phyloP scores from a whole-genome alignment of 1,140 invertebrate species.

The Halyomorpha halys region DNA sequence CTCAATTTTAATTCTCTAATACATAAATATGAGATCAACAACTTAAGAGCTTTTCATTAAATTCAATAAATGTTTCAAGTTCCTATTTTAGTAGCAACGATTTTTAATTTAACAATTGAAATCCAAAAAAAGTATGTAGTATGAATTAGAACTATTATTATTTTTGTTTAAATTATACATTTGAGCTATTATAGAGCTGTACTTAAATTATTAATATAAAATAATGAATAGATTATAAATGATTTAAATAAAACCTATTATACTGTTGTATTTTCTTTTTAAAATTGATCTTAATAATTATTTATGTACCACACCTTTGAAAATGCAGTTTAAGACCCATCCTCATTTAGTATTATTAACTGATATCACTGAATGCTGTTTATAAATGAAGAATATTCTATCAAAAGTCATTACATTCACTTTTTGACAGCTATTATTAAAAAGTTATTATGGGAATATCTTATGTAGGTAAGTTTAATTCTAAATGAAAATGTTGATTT shows the following conservation, averaged over 20 bases:
- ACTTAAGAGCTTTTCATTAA: too few species aligned
- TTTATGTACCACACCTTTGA: too few species aligned
- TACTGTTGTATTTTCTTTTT: conserved; percentile 8
- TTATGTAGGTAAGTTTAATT: too few species aligned
- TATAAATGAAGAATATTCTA: too few species aligned
- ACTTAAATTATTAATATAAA: not conserved
- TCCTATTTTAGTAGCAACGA: not conserved
- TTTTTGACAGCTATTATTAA: too few species aligned
- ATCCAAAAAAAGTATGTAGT: not conserved
- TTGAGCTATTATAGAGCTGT: not conserved
- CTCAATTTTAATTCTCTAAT: not conserved
- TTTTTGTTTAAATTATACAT: not conserved
- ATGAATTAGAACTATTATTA: not conserved
- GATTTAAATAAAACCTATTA: not conserved
- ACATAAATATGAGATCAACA: too few species aligned
- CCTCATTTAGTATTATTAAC: too few species aligned
- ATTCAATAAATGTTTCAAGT: not conserved
- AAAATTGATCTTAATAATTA: not conserved
- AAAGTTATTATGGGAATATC: too few species aligned
- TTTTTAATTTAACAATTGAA: not conserved
- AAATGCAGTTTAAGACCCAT: too few species aligned
- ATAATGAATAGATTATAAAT: not conserved
- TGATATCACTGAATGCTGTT: too few species aligned
- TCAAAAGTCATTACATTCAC: too few species aligned
- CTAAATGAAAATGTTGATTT: too few species aligned